Percentiles rank a stretch among this genome's conserved stretches.
Evolutionary conservation across 2,797 vertebrate genomes (phyloP).

Genomic region (Taenioides sp.): DNA sequence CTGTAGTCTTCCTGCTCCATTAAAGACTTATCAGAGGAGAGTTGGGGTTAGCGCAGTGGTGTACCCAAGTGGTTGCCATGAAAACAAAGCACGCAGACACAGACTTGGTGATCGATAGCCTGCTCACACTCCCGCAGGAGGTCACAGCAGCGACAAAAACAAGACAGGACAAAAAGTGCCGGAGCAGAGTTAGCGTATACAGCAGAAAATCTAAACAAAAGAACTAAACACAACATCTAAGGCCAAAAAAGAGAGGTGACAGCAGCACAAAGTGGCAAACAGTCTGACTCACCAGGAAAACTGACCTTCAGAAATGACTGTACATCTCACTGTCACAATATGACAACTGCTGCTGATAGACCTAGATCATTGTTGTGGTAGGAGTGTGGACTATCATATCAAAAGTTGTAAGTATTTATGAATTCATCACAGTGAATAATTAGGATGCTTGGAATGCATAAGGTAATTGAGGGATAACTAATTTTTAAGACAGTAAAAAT

Average conservation of each 20-base stretch:
- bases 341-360: neutral
- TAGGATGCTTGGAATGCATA: no score
- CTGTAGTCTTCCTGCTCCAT: slow-evolving; percentile 1
- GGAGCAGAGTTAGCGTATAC: slow-evolving; percentile 6
- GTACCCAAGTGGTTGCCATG: slow-evolving; percentile 46
- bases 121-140: slow-evolving; percentile 45
- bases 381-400: neutral
- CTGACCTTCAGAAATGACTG: slow-evolving; percentile 7
- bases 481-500: no score
- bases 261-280: slow-evolving; percentile 1
- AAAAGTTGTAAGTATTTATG: neutral
- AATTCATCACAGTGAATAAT: no score
- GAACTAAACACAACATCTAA: neutral
- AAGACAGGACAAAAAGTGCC: slow-evolving; percentile 30
- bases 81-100: slow-evolving; percentile 41
- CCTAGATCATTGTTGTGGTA: neutral
- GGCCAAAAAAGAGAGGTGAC: neutral
- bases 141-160: slow-evolving; percentile 32
- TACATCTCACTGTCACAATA: neutral
- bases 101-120: slow-evolving; percentile 50
- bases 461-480: no score
- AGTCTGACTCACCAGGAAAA: neutral
- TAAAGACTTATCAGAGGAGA: slow-evolving; percentile 32
- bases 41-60: slow-evolving; percentile 27
- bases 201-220: slow-evolving; percentile 21